A percentile compares a stretch with the other conserved stretches of the same genome.
Evolutionary conservation across 2,113 vertebrate species (phyloP).

Genomic region (Otocyon megalotis): DNA sequence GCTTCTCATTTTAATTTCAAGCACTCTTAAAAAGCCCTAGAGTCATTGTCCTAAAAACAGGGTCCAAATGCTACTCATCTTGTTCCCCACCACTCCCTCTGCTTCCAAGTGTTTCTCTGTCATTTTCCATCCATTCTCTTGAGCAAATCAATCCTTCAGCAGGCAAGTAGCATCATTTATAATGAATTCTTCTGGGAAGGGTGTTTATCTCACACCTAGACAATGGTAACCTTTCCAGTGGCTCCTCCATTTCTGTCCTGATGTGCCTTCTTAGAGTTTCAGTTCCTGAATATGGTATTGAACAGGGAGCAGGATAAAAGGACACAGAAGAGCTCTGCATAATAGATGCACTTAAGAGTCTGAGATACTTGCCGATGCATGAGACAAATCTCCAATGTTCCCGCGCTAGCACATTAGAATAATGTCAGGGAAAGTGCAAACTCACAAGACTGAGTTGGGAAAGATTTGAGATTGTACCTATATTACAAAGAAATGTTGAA

Average conservation of each 20-base stretch:
- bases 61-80: background rate
- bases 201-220: background rate
- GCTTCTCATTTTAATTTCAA: slow-evolving; percentile 58
- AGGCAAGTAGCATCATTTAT: background rate
- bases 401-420: background rate
- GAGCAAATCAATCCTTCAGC: background rate
- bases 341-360: background rate
- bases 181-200: background rate
- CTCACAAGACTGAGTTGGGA: background rate
- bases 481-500: slow-evolving; percentile 58
- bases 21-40: background rate
- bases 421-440: slow-evolving; percentile 1
- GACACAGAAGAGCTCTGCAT: accelerated
- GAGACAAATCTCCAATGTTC: background rate
- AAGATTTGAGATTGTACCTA: slow-evolving; percentile 41
- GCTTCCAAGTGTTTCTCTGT: background rate
- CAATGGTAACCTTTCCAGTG: background rate
- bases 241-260: background rate
- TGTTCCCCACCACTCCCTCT: background rate
- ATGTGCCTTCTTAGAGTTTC: background rate
- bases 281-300: background rate
- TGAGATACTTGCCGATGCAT: background rate
- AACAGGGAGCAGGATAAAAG: background rate
- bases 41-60: background rate
- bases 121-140: background rate